Percentiles rank a stretch among this genome's conserved stretches.
phyloP scores from a whole-genome alignment of 2,888 invertebrate genomes.

The Slavum lentiscoides region DNA sequence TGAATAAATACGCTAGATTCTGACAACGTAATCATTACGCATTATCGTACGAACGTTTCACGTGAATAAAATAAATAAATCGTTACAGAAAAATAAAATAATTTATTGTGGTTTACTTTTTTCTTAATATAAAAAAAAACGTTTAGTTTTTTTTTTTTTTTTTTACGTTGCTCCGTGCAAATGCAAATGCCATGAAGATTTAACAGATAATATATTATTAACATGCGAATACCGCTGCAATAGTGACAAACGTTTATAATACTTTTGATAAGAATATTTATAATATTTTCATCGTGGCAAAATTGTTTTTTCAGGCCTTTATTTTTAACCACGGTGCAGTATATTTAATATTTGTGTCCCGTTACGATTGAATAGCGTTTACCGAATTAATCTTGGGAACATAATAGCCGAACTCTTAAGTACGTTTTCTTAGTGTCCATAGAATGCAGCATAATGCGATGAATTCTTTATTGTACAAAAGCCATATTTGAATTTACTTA shows the following conservation, averaged over 20 bases:
- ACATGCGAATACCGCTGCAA: background rate
- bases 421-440: background rate
- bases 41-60: background rate
- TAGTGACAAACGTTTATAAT: constrained; percentile 3
- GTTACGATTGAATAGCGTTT: background rate
- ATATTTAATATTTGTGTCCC: background rate
- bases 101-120: too few relatives aligned
- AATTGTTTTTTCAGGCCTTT: background rate
- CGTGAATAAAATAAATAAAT: background rate
- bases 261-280: background rate
- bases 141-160: too few relatives aligned
- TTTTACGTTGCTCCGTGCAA: too few relatives aligned
- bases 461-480: background rate
- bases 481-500: background rate
- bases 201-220: background rate
- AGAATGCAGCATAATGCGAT: background rate
- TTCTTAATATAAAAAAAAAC: too few relatives aligned
- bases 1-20: background rate
- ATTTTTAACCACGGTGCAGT: background rate
- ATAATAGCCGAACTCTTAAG: background rate
- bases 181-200: background rate
- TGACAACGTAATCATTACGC: background rate
- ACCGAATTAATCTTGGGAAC: constrained; percentile 4
- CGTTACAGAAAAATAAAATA: too few relatives aligned
- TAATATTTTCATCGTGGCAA: constrained; percentile 15